Evolutionary conservation across 2,113 vertebrate species (phyloP).

Genomic region (Uria aalge): DNA sequence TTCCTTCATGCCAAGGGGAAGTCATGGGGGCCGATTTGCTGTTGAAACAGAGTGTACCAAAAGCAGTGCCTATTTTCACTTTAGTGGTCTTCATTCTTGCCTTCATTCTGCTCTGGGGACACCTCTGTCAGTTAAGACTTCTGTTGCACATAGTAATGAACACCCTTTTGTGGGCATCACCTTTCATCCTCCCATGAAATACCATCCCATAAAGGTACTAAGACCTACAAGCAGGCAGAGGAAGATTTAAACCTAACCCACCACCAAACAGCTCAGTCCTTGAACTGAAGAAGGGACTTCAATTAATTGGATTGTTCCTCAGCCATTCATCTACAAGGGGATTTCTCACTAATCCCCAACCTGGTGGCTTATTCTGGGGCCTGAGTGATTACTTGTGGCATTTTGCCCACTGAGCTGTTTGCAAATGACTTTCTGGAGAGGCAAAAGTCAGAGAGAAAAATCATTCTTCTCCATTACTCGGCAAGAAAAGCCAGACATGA

Average conservation of each 20-base stretch:
- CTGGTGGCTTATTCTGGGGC: background rate
- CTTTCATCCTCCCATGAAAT: background rate
- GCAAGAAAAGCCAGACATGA: background rate
- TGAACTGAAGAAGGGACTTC: background rate
- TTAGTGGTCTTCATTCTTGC: background rate
- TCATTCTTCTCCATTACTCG: background rate
- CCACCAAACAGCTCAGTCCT: background rate
- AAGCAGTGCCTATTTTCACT: background rate
- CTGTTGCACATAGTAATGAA: accelerated
- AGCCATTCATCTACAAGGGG: background rate
- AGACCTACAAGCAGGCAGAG: background rate
- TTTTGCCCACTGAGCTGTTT: background rate
- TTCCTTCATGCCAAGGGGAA: background rate
- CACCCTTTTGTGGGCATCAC: background rate
- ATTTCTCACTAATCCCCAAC: background rate
- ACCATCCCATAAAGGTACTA: background rate
- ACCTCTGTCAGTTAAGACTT: background rate
- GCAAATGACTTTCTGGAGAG: background rate
- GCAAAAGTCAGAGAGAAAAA: background rate
- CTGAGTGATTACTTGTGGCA: background rate
- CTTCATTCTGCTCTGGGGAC: background rate
- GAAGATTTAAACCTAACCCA: background rate
- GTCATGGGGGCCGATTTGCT: accelerated
- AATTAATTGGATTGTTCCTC: background rate
- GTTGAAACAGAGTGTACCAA: background rate